Conservation (phyloP, 2,888 invertebrate genomes). For the Cerastoderma edule region DNA sequence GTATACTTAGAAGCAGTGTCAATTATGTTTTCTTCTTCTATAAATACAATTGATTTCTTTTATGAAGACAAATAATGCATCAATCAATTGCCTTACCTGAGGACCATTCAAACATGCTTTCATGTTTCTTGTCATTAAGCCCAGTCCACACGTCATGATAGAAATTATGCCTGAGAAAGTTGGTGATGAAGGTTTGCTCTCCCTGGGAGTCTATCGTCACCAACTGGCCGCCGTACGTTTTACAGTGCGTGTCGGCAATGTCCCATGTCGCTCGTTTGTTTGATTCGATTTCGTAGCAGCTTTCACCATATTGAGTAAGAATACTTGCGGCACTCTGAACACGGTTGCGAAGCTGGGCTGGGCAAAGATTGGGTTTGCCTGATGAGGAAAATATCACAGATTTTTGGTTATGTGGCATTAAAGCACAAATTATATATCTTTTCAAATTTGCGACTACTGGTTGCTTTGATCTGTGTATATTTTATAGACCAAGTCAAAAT, state of each 20-base stretch:
- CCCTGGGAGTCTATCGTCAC: background rate
- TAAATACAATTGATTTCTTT: too few species aligned
- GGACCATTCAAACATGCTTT: background rate
- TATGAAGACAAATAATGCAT: too few species aligned
- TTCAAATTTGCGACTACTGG: too few species aligned
- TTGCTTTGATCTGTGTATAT: too few species aligned
- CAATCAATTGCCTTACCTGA: background rate
- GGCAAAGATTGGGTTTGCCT: slow-evolving; percentile 21
- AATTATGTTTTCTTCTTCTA: too few species aligned
- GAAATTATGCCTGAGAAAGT: slow-evolving; percentile 13
- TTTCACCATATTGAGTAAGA: slow-evolving; percentile 26
- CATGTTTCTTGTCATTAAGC: background rate
- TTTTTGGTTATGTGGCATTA: too few species aligned
- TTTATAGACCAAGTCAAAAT: too few species aligned
- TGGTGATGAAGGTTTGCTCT: slow-evolving; percentile 13
- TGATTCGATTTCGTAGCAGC: slow-evolving; percentile 31
- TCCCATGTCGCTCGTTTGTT: slow-evolving; percentile 8
- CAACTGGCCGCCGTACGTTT: slow-evolving; percentile 1
- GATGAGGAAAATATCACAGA: too few species aligned
- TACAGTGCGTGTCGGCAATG: slow-evolving; percentile 15
- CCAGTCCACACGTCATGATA: slow-evolving; percentile 13
- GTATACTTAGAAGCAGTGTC: too few species aligned
- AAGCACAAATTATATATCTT: too few species aligned
- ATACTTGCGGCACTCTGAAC: slow-evolving; percentile 12
- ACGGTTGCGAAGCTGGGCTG: slow-evolving; percentile 7